phyloP scores from a whole-genome alignment of 2,797 vertebrate species.

The Coracias cyanogaster region DNA sequence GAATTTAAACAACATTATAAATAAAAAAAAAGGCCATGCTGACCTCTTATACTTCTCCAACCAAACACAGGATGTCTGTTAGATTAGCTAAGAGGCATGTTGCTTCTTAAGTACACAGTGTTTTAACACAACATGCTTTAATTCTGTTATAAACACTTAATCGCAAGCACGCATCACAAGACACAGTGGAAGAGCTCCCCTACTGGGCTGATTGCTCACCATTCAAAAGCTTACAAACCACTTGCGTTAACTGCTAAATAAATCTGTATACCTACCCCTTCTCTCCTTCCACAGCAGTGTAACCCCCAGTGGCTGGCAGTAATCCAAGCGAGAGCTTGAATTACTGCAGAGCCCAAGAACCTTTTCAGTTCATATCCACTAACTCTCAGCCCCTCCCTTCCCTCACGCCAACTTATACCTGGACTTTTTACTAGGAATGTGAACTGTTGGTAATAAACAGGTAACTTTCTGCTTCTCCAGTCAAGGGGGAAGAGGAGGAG shows the following conservation, averaged over 20 bases:
- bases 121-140: conserved; percentile 62
- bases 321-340: not conserved
- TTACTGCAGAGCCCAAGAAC: not conserved
- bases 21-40: not conserved
- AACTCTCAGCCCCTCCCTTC: not conserved
- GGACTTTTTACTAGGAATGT: not conserved
- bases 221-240: conserved; percentile 47
- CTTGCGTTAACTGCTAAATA: conserved; percentile 42
- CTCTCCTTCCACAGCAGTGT: not conserved
- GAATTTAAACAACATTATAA: conserved; percentile 13
- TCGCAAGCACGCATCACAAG: not conserved
- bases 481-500: not conserved
- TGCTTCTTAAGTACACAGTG: not conserved
- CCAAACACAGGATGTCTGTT: not conserved
- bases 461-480: not conserved
- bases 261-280: not conserved
- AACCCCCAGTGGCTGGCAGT: conserved; percentile 11
- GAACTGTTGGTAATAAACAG: not conserved
- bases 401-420: not conserved
- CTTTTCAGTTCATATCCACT: not conserved
- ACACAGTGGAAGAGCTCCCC: conserved; percentile 46
- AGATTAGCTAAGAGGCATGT: conserved; percentile 1
- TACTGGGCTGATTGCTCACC: conserved; percentile 51
- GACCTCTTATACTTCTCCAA: not conserved
- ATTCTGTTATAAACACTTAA: conserved; percentile 51